Conservation (phyloP, 2,888 invertebrate genomes). For the Tiliacea aurago region DNA sequence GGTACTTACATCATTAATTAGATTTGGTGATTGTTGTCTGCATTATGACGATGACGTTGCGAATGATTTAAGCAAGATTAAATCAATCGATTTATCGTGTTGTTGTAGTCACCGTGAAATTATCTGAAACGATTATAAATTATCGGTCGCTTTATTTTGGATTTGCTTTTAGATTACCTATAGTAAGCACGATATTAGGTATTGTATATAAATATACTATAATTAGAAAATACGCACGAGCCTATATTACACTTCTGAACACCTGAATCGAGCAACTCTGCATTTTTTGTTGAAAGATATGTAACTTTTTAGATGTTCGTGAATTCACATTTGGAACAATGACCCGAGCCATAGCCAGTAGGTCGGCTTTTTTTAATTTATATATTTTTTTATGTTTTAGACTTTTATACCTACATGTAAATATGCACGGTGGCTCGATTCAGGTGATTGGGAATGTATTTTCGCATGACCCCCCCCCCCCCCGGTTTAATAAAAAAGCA, state of each 20-base stretch:
- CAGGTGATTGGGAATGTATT: not conserved
- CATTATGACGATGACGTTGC: not conserved
- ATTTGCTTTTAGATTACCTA: conserved; percentile 2
- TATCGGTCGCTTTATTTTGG: conserved; percentile 9
- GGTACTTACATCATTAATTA: not conserved
- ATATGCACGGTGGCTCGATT: too few species aligned
- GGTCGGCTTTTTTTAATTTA: too few species aligned
- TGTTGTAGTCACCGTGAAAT: not conserved
- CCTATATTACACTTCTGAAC: not conserved
- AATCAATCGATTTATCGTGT: not conserved
- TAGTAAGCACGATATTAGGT: not conserved
- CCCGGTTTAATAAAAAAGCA: not conserved
- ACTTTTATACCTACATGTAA: too few species aligned
- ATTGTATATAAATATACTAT: not conserved
- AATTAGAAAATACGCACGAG: not conserved
- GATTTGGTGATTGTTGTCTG: not conserved
- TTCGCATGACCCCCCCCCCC: not conserved
- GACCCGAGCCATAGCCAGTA: too few species aligned
- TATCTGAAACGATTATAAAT: not conserved
- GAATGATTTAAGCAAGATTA: conserved; percentile 3
- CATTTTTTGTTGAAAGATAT: too few species aligned
- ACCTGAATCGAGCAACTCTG: too few species aligned
- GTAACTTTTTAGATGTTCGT: too few species aligned
- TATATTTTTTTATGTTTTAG: too few species aligned
- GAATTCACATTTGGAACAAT: too few species aligned